Percentiles rank a stretch among this genome's conserved stretches.
phyloP scores from a whole-genome alignment of 2,888 invertebrate genomes.

The Alsophila aescularia region DNA sequence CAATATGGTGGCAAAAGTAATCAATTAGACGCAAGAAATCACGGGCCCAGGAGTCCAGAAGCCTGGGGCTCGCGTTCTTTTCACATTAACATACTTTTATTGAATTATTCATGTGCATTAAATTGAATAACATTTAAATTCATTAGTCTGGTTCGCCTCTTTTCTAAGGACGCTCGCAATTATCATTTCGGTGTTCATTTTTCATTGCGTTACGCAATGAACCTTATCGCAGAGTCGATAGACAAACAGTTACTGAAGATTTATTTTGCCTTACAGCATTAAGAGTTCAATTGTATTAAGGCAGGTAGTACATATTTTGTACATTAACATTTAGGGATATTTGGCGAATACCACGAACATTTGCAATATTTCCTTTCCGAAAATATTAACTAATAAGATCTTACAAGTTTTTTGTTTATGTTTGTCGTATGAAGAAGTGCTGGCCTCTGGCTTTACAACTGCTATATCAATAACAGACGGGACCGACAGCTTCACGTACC shows the following conservation, averaged over 20 bases:
- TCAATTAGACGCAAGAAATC: slow-evolving; percentile 68
- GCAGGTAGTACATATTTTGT: no score
- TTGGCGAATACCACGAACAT: no score
- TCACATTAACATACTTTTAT: slow-evolving; percentile 70
- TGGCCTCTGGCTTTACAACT: no score
- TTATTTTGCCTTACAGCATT: no score
- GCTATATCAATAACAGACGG: no score
- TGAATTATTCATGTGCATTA: slow-evolving; percentile 81
- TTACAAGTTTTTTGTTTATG: no score
- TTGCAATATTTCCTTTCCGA: no score
- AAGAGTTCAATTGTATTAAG: slow-evolving; percentile 4
- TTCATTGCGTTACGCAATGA: slow-evolving; percentile 25
- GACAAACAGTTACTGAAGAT: background rate
- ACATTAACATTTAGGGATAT: no score
- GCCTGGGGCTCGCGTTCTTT: slow-evolving; percentile 66
- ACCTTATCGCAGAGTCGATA: background rate
- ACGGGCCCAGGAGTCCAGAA: slow-evolving; percentile 55
- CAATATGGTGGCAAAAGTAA: slow-evolving; percentile 55
- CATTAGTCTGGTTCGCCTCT: slow-evolving; percentile 59
- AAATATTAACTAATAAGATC: no score
- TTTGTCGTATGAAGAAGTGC: no score
- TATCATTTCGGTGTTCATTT: slow-evolving; percentile 45
- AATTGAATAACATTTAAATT: slow-evolving; percentile 81
- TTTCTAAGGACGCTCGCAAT: slow-evolving; percentile 44
- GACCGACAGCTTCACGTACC: no score